phyloP scores from a whole-genome alignment of 1,140 invertebrate genomes.

The Scaptomyza pallida region DNA sequence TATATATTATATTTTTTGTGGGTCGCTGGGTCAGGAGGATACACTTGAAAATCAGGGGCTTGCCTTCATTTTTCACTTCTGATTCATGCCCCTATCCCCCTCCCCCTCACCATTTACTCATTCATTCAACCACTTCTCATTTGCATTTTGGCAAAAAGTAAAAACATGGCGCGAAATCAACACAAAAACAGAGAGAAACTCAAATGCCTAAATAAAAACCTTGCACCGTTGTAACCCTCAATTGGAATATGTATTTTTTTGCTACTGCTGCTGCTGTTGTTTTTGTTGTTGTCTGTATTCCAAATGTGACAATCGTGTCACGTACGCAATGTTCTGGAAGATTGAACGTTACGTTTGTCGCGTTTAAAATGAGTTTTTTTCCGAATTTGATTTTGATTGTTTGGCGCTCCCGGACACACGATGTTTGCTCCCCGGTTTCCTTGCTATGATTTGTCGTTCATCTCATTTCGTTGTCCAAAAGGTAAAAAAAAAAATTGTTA shows the following conservation, averaged over 20 bases:
- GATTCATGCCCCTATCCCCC: conserved; percentile 17
- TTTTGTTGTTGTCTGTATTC: conserved; percentile 30
- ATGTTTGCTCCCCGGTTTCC: neutral
- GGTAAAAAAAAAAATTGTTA: conserved; percentile 72
- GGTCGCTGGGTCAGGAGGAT: conserved; percentile 62
- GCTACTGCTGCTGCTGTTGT: too few species aligned
- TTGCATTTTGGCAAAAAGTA: conserved; percentile 69
- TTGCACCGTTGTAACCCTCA: conserved; percentile 45
- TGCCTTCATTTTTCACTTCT: conserved; percentile 72
- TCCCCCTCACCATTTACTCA: conserved; percentile 12
- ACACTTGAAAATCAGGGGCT: conserved; percentile 53
- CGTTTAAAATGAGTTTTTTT: conserved; percentile 83
- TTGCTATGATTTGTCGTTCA: conserved; percentile 47
- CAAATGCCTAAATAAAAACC: conserved; percentile 47
- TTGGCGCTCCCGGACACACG: conserved; percentile 64
- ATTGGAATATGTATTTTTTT: conserved; percentile 21
- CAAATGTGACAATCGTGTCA: conserved; percentile 82
- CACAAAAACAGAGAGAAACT: conserved; percentile 24
- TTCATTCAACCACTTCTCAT: conserved; percentile 50
- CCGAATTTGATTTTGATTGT: conserved; percentile 82
- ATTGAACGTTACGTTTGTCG: conserved; percentile 83
- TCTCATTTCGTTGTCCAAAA: conserved; percentile 53
- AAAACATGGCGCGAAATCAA: conserved; percentile 45
- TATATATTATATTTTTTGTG: conserved; percentile 59
- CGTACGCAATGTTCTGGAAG: conserved; percentile 83